Base-by-base conservation (phyloP, 2,797 vertebrate genomes). In the Lophotriccus pileatus region DNA sequence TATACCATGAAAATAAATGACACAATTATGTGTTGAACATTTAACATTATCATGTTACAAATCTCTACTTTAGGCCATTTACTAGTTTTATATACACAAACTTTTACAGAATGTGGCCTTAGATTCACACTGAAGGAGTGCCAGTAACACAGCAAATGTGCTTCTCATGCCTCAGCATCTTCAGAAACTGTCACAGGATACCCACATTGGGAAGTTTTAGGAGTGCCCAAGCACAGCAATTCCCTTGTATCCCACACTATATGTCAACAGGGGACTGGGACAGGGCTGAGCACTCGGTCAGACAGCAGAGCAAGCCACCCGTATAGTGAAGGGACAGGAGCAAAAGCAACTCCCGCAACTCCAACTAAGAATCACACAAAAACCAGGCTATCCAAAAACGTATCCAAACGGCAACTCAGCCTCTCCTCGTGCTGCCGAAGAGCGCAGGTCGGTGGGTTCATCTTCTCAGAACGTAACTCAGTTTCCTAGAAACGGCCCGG, bases 381-480 rank as follows among this genome's bases (percentile, higher is more conserved):
- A 52, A 12, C 3, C 60, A 60, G 68, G 50, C 30, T 68, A 55
- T 34, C 60, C 46, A 73, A 62, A 66, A 32, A 60, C 41, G 7
- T 24, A 55, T 34, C 60, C 46, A 68, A 62, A 69, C 0, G 3
- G 44, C 60, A 58, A 28, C 41, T 87, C 76, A 25, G 69, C 53
- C 78, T 93, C 81, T 87, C 83, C 37, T 18, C 27, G 75, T 76
- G 72, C 81, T 62, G 44, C 62, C 59, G 52, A 7, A 56, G 63
- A 90, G 63, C 83, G 49, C 32, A 84, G 75, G 74, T 87, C 30
- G 27, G 92, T 41, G 70, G 53, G 53, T 78, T 96, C 55, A 12
- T 96, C 90, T 96, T 96, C 95, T 85, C 79, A 94, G 96, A 97
- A 97, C 2, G 24, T 68, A 82, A 89, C 46, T 95, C 64, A 10